Percentiles rank a stretch among this genome's conserved stretches.
These are phyloP conservation scores for Amorpha juglandis DNA, from an alignment of 2,888 invertebrate species.

Conservation along the genomic window DNA sequence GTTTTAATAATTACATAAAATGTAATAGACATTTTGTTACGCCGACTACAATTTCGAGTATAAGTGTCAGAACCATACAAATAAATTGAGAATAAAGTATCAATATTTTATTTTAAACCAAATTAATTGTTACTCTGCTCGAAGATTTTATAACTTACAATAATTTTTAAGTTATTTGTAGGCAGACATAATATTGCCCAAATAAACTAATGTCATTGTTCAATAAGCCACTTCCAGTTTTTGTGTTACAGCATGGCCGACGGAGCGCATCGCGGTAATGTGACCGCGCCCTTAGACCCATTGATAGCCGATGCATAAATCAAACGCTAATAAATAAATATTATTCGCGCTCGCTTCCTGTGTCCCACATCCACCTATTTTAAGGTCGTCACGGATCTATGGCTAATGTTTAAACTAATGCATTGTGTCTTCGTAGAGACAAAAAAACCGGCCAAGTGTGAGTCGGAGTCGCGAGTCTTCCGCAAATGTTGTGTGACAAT, in stretches of 20 bases:
- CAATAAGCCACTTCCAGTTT: slow-evolving; percentile 38
- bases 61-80: too few species aligned
- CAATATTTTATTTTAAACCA: too few species aligned
- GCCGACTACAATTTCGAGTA: too few species aligned
- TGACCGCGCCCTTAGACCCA: slow-evolving; percentile 73
- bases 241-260: slow-evolving; percentile 33
- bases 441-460: neutral
- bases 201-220: neutral
- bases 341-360: slow-evolving; percentile 71
- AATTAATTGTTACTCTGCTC: too few species aligned
- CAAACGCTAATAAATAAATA: slow-evolving; percentile 79
- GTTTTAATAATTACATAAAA: too few species aligned
- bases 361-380: slow-evolving; percentile 37
- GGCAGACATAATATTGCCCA: neutral
- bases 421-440: neutral
- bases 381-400: slow-evolving; percentile 45
- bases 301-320: slow-evolving; percentile 77
- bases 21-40: too few species aligned
- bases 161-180: too few species aligned
- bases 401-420: slow-evolving; percentile 12
- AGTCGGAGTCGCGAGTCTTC: too few species aligned
- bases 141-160: too few species aligned
- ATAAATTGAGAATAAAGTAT: too few species aligned
- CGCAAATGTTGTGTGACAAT: too few species aligned
- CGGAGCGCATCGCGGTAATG: slow-evolving; percentile 66